These are phyloP conservation scores for Coreius guichenoti DNA, from an alignment of 2,797 vertebrate species.

Conservation along the genomic window DNA sequence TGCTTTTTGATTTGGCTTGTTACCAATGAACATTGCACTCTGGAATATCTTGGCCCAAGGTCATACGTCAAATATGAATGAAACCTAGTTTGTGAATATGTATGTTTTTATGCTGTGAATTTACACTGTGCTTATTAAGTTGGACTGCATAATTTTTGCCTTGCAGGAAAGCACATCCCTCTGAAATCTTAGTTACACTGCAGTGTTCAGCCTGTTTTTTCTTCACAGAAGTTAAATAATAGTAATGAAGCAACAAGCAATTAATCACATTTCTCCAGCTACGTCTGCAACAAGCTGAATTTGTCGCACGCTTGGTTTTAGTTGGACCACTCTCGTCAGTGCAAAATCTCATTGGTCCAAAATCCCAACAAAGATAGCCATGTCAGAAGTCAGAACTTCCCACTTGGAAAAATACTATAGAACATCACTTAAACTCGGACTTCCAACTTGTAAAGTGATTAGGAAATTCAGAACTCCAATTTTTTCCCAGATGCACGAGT, in stretches of 20 bases:
- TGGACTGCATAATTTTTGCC: background rate
- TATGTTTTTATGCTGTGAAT: background rate
- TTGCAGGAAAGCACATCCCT: background rate
- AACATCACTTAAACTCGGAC: background rate
- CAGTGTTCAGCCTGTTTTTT: background rate
- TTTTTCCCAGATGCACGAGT: no score
- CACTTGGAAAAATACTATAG: background rate
- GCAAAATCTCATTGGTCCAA: background rate
- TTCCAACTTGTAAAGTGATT: background rate
- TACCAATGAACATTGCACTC: background rate
- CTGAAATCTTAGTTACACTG: background rate
- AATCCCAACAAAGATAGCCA: background rate
- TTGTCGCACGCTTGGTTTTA: background rate
- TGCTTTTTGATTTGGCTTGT: slow-evolving; percentile 25
- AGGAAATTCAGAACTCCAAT: background rate
- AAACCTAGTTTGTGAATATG: slow-evolving; percentile 19
- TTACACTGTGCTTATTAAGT: slow-evolving; percentile 1
- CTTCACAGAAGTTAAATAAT: background rate
- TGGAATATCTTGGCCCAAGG: slow-evolving; percentile 6
- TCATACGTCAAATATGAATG: slow-evolving; percentile 46
- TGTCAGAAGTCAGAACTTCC: background rate
- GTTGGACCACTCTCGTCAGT: background rate
- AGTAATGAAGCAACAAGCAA: background rate
- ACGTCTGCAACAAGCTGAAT: background rate
- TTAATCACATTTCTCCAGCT: background rate